Conservation (phyloP, 2,888 invertebrate species). For the Elmis aenea region DNA sequence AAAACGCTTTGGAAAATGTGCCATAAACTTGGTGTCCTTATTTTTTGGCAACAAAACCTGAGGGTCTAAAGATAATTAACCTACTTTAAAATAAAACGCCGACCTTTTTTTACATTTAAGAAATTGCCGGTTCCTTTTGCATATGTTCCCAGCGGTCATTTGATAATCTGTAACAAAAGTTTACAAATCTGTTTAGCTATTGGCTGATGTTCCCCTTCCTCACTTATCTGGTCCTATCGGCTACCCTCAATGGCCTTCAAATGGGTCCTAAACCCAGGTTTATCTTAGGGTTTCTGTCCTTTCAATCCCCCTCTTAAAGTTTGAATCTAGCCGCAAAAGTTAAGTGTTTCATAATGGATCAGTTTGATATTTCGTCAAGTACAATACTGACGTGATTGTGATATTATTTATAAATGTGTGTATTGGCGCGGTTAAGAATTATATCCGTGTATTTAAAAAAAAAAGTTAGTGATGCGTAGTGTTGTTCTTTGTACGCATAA, state of each 20-base stretch:
- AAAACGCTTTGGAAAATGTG: too few species aligned
- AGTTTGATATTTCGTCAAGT: slow-evolving; percentile 16
- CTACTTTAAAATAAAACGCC: neutral
- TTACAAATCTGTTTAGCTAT: slow-evolving; percentile 37
- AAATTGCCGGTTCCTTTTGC: neutral
- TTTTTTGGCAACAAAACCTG: too few species aligned
- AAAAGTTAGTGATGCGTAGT: too few species aligned
- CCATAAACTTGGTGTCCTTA: too few species aligned
- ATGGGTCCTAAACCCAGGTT: slow-evolving; percentile 34
- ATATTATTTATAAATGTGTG: too few species aligned
- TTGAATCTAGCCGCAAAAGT: slow-evolving; percentile 10
- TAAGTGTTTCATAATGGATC: slow-evolving; percentile 14
- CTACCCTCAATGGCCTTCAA: slow-evolving; percentile 39
- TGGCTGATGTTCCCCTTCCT: slow-evolving; percentile 37
- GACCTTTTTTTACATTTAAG: too few species aligned
- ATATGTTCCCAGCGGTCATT: slow-evolving; percentile 8
- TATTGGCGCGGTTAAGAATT: too few species aligned
- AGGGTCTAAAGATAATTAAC: too few species aligned
- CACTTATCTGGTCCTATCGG: slow-evolving; percentile 35
- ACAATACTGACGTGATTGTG: slow-evolving; percentile 15
- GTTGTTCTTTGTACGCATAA: too few species aligned
- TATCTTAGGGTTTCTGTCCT: slow-evolving; percentile 25
- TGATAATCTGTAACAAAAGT: slow-evolving; percentile 28
- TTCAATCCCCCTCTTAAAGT: slow-evolving; percentile 22
- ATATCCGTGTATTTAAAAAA: too few species aligned